Conservation (phyloP, 2,113 vertebrate species). For the Anoura caudifer region DNA sequence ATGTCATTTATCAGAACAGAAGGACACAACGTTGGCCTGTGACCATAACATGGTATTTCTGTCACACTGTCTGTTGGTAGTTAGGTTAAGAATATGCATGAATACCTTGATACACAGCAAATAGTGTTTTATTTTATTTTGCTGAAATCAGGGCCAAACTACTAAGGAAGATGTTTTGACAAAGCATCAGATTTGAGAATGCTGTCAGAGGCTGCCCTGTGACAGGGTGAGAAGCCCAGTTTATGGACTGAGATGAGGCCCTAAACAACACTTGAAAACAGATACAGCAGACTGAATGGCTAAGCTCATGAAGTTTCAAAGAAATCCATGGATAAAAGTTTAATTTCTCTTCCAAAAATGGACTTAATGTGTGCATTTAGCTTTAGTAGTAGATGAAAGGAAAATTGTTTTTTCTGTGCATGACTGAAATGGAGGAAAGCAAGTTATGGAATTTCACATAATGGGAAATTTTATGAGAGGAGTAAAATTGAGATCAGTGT, state of each 20-base stretch:
- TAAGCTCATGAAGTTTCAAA: background rate
- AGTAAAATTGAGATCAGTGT: background rate
- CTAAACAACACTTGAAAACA: background rate
- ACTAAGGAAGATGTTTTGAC: background rate
- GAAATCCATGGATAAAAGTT: background rate
- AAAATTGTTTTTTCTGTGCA: constrained; percentile 21
- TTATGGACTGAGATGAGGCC: background rate
- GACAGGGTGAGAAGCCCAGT: background rate
- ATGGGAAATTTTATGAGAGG: background rate
- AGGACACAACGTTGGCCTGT: background rate
- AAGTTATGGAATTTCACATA: background rate
- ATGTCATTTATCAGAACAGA: background rate
- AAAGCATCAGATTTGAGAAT: background rate
- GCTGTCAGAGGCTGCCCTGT: background rate
- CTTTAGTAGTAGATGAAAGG: background rate
- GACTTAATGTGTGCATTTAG: background rate
- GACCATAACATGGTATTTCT: background rate
- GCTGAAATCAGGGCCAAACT: background rate
- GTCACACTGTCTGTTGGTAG: background rate
- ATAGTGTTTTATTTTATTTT: background rate
- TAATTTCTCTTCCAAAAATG: background rate
- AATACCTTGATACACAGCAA: background rate
- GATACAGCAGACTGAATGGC: background rate
- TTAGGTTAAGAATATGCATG: background rate
- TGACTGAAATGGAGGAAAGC: background rate